These are phyloP conservation scores for Dicyrtoma fusca DNA, from an alignment of 2,888 invertebrate genomes.

Conservation along the genomic window DNA sequence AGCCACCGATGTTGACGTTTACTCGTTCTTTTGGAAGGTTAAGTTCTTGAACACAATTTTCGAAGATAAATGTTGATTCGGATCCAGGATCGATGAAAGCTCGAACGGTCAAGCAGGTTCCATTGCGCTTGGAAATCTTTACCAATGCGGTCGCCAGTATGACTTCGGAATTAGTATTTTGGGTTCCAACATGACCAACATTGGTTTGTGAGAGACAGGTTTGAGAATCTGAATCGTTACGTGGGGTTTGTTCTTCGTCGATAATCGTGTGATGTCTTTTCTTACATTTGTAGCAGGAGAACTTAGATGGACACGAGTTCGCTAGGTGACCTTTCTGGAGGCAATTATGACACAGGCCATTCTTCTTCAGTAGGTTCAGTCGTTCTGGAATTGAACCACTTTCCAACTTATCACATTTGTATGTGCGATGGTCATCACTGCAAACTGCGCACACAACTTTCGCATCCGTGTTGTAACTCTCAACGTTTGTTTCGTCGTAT, in stretches of 20 bases:
- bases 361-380: background rate
- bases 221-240: background rate
- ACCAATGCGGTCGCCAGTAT: constrained; percentile 7
- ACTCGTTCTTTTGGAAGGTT: background rate
- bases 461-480: background rate
- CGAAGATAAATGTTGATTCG: constrained; percentile 6
- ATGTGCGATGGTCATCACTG: constrained; percentile 13
- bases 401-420: constrained; percentile 23
- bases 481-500: background rate
- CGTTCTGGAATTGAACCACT: background rate
- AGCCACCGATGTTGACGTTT: constrained; percentile 1
- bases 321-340: background rate
- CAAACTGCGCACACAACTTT: constrained; percentile 3
- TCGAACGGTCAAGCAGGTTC: background rate
- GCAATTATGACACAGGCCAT: constrained; percentile 2
- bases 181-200: background rate
- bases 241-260: background rate
- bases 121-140: background rate
- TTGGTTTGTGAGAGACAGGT: no score
- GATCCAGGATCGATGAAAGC: constrained; percentile 8
- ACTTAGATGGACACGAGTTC: background rate
- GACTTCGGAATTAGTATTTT: background rate
- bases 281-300: background rate
- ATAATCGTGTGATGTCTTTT: constrained; percentile 7
- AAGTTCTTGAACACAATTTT: background rate